Evolutionary conservation across 2,888 invertebrate species (phyloP).

Genomic region (Napeogenes inachia): DNA sequence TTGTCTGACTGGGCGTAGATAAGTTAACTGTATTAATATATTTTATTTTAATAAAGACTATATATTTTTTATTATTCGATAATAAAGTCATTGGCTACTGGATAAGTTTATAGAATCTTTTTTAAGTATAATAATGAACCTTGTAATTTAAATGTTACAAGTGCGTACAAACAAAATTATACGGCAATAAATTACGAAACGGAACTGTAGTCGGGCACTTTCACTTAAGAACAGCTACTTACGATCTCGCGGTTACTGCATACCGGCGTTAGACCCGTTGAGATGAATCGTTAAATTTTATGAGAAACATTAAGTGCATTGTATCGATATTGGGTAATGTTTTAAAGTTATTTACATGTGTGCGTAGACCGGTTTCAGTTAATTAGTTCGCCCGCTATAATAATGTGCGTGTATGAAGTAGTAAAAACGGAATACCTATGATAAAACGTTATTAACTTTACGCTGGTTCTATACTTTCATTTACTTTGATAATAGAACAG

Average conservation of each 20-base stretch:
- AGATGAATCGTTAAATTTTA: slow-evolving; percentile 59
- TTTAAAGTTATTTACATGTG: slow-evolving; percentile 17
- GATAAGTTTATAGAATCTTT: slow-evolving; percentile 4
- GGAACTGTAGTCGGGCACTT: slow-evolving; percentile 65
- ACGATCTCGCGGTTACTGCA: slow-evolving; percentile 46
- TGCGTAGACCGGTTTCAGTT: slow-evolving; percentile 2
- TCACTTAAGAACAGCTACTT: slow-evolving; percentile 68
- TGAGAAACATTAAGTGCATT: slow-evolving; percentile 41
- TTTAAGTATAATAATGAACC: slow-evolving; percentile 12
- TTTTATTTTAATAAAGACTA: too few species aligned
- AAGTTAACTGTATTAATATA: too few species aligned
- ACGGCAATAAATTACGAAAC: slow-evolving; percentile 61
- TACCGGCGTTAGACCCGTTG: slow-evolving; percentile 41
- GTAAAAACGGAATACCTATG: slow-evolving; percentile 6
- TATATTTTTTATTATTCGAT: too few species aligned
- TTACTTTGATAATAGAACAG: not conserved
- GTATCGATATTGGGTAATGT: slow-evolving; percentile 45
- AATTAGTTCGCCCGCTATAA: not conserved
- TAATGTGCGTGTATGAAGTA: slow-evolving; percentile 9
- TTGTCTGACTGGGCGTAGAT: not conserved
- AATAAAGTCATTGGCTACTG: not conserved
- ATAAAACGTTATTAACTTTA: slow-evolving; percentile 1
- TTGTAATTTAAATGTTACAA: slow-evolving; percentile 20
- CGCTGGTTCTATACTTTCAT: slow-evolving; percentile 1
- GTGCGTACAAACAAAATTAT: slow-evolving; percentile 38